These are phyloP conservation scores for Charina bottae DNA, from an alignment of 2,113 vertebrate genomes.

Conservation along the genomic window DNA sequence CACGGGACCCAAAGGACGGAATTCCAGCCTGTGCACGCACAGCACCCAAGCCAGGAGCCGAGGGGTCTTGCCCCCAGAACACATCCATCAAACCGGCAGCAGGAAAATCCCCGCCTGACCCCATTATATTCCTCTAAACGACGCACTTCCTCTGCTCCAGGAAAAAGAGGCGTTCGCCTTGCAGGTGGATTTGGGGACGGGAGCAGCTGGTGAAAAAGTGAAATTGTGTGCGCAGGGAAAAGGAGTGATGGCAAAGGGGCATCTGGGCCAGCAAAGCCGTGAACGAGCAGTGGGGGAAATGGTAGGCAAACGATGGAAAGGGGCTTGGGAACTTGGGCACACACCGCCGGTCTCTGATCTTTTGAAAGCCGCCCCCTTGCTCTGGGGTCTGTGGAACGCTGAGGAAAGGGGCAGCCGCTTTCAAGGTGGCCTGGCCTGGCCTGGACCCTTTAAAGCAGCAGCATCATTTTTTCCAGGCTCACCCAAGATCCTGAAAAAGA, in stretches of 20 bases:
- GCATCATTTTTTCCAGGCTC: background rate
- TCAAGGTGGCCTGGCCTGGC: background rate
- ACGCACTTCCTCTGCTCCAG: slow-evolving; percentile 36
- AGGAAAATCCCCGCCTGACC: slow-evolving; percentile 49
- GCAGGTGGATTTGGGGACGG: background rate
- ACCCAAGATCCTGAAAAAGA: background rate
- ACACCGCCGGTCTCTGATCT: background rate
- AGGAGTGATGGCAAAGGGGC: background rate
- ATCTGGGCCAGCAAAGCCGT: no score
- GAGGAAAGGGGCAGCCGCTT: background rate
- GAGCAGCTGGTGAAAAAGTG: fast-evolving
- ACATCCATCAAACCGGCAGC: slow-evolving; percentile 22
- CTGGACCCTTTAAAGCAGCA: background rate
- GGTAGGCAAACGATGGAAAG: background rate
- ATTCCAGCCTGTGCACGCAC: slow-evolving; percentile 45
- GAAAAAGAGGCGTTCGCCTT: background rate
- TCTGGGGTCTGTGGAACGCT: background rate
- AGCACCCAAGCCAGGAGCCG: slow-evolving; percentile 48
- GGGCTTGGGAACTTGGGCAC: background rate
- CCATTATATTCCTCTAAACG: background rate
- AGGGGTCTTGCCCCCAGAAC: background rate
- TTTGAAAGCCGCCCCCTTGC: background rate
- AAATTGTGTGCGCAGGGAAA: background rate
- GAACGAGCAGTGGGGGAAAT: background rate
- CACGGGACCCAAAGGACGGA: slow-evolving; percentile 20